Evolutionary conservation across 2,888 invertebrate species (phyloP).

Genomic region (Drosophila koepferae): DNA sequence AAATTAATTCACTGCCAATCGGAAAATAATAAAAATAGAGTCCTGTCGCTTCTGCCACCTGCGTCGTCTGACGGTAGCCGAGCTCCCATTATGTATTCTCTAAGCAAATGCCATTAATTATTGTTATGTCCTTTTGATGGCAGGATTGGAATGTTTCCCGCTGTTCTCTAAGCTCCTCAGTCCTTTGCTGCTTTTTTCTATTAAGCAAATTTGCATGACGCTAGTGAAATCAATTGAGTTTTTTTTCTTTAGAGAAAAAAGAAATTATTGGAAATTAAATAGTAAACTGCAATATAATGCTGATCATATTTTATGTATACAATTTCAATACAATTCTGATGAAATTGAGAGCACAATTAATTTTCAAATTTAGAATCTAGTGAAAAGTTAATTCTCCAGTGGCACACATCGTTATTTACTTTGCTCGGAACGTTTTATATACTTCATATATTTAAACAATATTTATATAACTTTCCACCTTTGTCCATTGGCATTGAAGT

Average conservation of each 20-base stretch:
- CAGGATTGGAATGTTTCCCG: slow-evolving; percentile 57
- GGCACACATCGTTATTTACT: not conserved
- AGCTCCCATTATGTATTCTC: slow-evolving; percentile 81
- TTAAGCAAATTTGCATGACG: slow-evolving; percentile 60
- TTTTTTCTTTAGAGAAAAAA: slow-evolving; percentile 3
- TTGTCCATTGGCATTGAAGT: not conserved
- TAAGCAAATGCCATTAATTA: slow-evolving; percentile 85
- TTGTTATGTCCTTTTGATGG: slow-evolving; percentile 83
- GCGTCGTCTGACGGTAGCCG: slow-evolving; percentile 3
- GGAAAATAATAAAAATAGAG: slow-evolving; percentile 78
- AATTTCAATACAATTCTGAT: too few species aligned
- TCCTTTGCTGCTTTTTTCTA: slow-evolving; percentile 35
- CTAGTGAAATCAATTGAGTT: slow-evolving; percentile 26
- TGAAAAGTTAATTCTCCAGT: not conserved
- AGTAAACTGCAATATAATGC: too few species aligned
- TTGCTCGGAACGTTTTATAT: too few species aligned
- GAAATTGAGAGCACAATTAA: too few species aligned
- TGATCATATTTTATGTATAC: not conserved
- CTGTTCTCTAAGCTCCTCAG: slow-evolving; percentile 44
- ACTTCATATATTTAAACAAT: not conserved
- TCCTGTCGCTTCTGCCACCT: slow-evolving; percentile 31
- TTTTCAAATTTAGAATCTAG: not conserved
- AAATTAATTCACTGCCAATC: slow-evolving; percentile 69
- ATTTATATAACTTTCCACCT: not conserved
- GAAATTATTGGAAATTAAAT: slow-evolving; percentile 3